Percentiles rank a stretch among this genome's conserved stretches.
Evolutionary conservation across 2,113 vertebrate genomes (phyloP).

Genomic region (Sylvilagus bachmani): DNA sequence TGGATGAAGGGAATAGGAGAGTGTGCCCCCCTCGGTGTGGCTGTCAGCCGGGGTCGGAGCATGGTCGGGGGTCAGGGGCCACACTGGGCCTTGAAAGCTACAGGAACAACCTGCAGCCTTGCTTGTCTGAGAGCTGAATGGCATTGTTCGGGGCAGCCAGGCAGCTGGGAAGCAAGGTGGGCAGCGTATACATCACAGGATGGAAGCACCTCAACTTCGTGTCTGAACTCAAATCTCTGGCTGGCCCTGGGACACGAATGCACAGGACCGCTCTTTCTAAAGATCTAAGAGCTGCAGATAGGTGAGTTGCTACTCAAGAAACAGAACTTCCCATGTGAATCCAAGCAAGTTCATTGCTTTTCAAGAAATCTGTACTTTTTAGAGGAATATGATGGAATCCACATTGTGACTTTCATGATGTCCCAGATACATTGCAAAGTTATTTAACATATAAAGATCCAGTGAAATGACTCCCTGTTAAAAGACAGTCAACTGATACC

Average conservation of each 20-base stretch:
- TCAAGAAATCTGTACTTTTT: background rate
- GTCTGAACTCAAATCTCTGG: background rate
- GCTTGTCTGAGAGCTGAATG: background rate
- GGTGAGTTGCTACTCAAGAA: background rate
- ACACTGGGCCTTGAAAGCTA: background rate
- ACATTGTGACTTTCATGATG: background rate
- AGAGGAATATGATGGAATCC: constrained; percentile 43
- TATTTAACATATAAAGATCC: constrained; percentile 7
- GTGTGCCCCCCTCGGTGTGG: background rate
- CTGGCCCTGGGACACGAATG: background rate
- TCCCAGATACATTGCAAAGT: constrained; percentile 1
- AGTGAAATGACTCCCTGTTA: constrained; percentile 40
- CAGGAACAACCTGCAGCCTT: background rate
- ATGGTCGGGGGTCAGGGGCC: background rate
- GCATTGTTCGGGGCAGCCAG: background rate
- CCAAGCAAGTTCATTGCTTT: background rate
- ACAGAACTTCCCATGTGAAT: constrained; percentile 6
- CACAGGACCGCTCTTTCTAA: background rate
- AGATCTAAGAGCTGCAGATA: background rate
- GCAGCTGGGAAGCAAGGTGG: background rate
- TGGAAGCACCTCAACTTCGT: background rate
- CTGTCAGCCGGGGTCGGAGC: background rate
- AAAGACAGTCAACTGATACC: background rate
- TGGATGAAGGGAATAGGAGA: background rate
- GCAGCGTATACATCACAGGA: too few species aligned